Evolutionary conservation across 2,113 vertebrate genomes (phyloP).

Genomic region (Crocuta crocuta): DNA sequence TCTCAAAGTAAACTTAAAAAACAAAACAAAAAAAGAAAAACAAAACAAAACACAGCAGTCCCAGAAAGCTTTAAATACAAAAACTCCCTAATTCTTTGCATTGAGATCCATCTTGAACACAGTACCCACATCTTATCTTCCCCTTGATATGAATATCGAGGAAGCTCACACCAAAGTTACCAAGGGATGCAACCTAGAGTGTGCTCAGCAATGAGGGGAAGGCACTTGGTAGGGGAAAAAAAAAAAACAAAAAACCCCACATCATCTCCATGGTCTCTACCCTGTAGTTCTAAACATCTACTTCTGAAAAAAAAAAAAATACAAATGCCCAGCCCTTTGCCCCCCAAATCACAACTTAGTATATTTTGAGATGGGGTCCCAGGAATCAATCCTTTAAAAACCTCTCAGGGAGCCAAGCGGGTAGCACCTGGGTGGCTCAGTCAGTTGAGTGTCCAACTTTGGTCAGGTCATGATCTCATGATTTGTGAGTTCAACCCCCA

Average conservation of each 20-base stretch:
- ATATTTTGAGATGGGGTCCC: neutral
- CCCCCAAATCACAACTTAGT: neutral
- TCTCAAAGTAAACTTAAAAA: no score
- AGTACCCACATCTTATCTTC: neutral
- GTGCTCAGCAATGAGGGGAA: neutral
- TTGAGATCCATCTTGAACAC: neutral
- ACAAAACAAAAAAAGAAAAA: no score
- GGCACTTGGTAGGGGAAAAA: neutral
- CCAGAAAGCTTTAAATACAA: neutral
- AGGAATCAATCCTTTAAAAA: neutral
- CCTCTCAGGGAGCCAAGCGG: no score
- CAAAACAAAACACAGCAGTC: neutral
- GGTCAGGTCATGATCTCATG: neutral
- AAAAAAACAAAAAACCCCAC: no score
- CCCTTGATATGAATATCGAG: neutral
- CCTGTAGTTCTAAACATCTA: neutral
- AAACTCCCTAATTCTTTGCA: neutral
- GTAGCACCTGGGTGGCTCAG: neutral
- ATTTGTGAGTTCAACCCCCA: neutral
- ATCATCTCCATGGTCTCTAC: neutral
- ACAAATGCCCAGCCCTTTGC: neutral
- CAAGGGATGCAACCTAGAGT: neutral
- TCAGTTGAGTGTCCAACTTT: neutral
- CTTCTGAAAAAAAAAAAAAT: slow-evolving; percentile 25
- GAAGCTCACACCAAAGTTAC: neutral